Percentiles rank a stretch among this genome's conserved stretches.
phyloP scores from a whole-genome alignment of 35 echinoderm and acorn worm genomes.

The Heliocidaris erythrogramma region DNA sequence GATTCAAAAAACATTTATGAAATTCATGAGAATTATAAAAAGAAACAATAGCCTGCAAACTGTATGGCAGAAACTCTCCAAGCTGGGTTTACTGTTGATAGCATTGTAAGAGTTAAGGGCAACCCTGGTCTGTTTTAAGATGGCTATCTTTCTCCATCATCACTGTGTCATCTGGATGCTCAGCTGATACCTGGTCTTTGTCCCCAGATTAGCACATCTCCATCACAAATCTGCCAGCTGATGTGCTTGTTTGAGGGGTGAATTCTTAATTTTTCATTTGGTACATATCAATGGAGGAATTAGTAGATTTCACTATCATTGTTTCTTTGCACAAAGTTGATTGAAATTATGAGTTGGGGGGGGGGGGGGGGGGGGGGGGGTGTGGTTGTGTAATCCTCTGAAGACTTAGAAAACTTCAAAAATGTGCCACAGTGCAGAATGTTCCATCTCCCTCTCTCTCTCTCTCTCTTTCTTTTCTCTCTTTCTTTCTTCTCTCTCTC shows the following conservation, averaged over 20 bases:
- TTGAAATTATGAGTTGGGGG: too few relatives aligned
- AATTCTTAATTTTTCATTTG: not conserved
- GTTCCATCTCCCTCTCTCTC: too few relatives aligned
- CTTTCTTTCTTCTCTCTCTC: not conserved
- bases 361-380: too few relatives aligned
- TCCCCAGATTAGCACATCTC: not conserved
- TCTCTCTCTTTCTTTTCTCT: not conserved
- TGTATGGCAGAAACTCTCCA: too few relatives aligned
- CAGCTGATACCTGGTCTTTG: slow-evolving; percentile 10
- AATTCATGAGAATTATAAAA: too few relatives aligned
- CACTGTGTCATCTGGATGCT: not conserved
- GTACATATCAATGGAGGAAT: not conserved
- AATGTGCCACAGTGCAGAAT: too few relatives aligned
- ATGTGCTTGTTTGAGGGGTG: not conserved
- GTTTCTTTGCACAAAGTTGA: not conserved
- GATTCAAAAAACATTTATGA: too few relatives aligned
- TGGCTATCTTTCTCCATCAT: not conserved
- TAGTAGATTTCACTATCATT: too few relatives aligned
- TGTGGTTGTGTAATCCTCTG: too few relatives aligned
- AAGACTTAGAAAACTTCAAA: too few relatives aligned
- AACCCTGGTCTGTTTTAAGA: not conserved
- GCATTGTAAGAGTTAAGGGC: not conserved
- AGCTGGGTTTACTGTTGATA: not conserved
- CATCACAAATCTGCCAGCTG: not conserved
- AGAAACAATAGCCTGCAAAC: too few relatives aligned